Percentiles rank a stretch among this genome's conserved stretches.
phyloP scores from a whole-genome alignment of 2,113 vertebrate genomes.

The Megaceryle maxima region DNA sequence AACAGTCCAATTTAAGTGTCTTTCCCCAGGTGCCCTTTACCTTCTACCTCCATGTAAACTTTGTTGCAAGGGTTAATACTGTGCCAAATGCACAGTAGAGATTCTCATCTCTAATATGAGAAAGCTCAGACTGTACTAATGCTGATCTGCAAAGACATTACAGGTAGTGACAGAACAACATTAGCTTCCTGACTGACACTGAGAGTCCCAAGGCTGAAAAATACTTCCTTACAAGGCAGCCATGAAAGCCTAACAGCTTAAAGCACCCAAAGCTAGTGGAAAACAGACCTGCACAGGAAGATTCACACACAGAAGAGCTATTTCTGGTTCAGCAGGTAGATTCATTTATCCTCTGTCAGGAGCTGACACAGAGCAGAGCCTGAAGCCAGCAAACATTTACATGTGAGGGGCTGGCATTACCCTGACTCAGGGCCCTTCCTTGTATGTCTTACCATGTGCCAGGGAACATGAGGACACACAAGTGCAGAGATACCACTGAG shows the following conservation, averaged over 20 bases:
- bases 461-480: neutral
- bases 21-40: neutral
- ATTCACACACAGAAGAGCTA: neutral
- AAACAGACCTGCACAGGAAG: neutral
- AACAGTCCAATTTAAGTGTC: neutral
- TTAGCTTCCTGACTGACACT: neutral
- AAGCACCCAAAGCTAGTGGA: neutral
- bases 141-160: neutral
- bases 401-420: neutral
- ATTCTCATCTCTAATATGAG: neutral
- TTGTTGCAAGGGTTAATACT: neutral
- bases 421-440: neutral
- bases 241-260: neutral
- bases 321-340: neutral
- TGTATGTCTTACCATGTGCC: fast-evolving
- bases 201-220: neutral
- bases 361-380: neutral
- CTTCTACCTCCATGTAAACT: neutral
- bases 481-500: neutral
- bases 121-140: neutral
- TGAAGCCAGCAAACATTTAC: neutral
- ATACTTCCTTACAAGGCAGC: neutral
- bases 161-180: neutral
- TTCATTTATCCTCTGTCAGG: neutral
- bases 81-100: neutral